These are phyloP conservation scores for Moxostoma hubbsi DNA, from an alignment of 2,797 vertebrate species.

Conservation along the genomic window DNA sequence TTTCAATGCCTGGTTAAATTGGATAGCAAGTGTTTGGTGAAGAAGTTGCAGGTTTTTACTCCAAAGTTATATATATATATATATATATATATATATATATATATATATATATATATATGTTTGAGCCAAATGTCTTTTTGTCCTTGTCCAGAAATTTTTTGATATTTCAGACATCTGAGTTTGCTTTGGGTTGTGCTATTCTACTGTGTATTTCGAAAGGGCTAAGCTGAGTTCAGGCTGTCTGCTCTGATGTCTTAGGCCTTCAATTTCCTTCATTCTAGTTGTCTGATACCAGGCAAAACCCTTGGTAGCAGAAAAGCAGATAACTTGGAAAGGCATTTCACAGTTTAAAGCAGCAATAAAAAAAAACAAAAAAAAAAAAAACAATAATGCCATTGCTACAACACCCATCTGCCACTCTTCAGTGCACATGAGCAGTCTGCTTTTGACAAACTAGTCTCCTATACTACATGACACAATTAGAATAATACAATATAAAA, in stretches of 20 bases:
- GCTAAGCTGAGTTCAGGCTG: conserved; percentile 30
- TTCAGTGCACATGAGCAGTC: conserved; percentile 15
- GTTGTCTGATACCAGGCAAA: conserved; percentile 37
- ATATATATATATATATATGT: not conserved
- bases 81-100: not conserved
- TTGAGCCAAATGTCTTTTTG: conserved; percentile 19
- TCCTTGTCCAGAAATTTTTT: conserved; percentile 15
- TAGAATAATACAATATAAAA: conserved; percentile 5
- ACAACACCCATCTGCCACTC: conserved; percentile 38
- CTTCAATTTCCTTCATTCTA: conserved; percentile 35
- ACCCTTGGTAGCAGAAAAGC: conserved; percentile 20
- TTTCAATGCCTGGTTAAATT: too few relatives aligned
- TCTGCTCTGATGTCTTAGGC: conserved; percentile 18
- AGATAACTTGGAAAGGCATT: conserved; percentile 46
- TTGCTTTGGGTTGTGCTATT: conserved; percentile 1
- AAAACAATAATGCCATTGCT: conserved; percentile 10
- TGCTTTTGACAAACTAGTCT: conserved; percentile 12
- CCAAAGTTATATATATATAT: too few relatives aligned
- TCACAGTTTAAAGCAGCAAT: conserved; percentile 51
- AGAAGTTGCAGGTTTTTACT: too few relatives aligned
- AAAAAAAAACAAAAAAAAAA: conserved; percentile 11
- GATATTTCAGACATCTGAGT: not conserved
- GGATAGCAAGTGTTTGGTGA: too few relatives aligned
- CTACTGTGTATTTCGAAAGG: conserved; percentile 17
- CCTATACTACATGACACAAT: conserved; percentile 12